These are phyloP conservation scores for Calliopum simillimum DNA, from an alignment of 2,888 invertebrate genomes.

Conservation along the genomic window DNA sequence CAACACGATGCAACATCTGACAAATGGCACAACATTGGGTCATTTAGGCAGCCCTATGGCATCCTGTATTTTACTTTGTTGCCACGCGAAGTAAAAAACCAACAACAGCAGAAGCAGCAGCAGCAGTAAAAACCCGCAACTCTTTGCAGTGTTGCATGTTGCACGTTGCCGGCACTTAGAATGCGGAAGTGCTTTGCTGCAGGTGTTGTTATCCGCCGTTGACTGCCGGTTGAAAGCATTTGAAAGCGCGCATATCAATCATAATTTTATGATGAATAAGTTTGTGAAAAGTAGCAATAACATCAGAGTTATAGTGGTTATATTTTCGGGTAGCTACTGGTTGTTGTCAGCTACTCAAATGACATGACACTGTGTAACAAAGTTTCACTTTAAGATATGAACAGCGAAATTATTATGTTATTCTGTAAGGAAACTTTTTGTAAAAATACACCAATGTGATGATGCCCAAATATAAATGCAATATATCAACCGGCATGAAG, in stretches of 20 bases:
- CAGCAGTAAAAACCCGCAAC: conserved; percentile 13
- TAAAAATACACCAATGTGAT: no score
- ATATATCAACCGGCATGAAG: no score
- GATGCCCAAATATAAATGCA: no score
- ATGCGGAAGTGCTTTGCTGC: conserved; percentile 34
- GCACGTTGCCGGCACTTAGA: conserved; percentile 21
- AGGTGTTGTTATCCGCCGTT: conserved; percentile 18
- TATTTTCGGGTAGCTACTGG: no score
- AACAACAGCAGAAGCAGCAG: conserved; percentile 34
- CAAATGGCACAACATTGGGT: neutral
- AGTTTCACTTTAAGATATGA: no score
- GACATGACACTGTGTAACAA: no score
- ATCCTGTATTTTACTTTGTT: conserved; percentile 38
- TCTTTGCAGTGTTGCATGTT: conserved; percentile 1
- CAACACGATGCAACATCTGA: no score
- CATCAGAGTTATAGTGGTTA: no score
- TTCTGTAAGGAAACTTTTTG: no score
- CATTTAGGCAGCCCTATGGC: conserved; percentile 25
- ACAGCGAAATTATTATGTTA: no score
- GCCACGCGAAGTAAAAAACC: conserved; percentile 36
- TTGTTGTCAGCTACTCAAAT: no score
- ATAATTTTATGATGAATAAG: conserved; percentile 21
- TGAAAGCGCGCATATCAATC: conserved; percentile 25
- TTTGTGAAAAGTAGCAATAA: conserved; percentile 4
- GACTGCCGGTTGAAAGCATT: neutral